phyloP scores from a whole-genome alignment of 1,140 invertebrate species.

The Pseudomyrmex cubaensis region DNA sequence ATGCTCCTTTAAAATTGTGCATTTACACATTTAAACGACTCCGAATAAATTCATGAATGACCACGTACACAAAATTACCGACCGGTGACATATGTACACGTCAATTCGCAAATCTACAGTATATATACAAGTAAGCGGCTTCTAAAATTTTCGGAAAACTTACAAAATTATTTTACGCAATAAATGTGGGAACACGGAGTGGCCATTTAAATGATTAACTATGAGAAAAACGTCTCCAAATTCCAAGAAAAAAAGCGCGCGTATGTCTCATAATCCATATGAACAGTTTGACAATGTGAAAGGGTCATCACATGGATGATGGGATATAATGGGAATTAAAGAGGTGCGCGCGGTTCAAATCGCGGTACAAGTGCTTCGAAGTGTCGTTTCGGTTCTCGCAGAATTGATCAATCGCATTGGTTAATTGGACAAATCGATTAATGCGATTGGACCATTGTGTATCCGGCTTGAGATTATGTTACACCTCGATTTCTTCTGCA shows the following conservation, averaged over 20 bases:
- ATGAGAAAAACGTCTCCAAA: slow-evolving; percentile 38
- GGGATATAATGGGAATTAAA: too few species aligned
- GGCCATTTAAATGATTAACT: slow-evolving; percentile 68
- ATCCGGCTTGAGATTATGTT: too few species aligned
- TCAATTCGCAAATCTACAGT: slow-evolving; percentile 42
- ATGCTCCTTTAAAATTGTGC: background rate
- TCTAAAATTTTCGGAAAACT: slow-evolving; percentile 36
- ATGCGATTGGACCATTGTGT: too few species aligned
- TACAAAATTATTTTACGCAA: slow-evolving; percentile 64
- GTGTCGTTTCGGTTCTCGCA: too few species aligned
- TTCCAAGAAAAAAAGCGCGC: slow-evolving; percentile 56
- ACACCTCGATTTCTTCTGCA: too few species aligned
- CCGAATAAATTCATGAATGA: slow-evolving; percentile 37
- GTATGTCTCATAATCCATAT: slow-evolving; percentile 20
- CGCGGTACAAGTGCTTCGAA: background rate
- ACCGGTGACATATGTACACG: slow-evolving; percentile 68
- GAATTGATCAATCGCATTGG: too few species aligned
- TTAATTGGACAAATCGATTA: background rate
- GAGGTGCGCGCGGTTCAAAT: background rate
- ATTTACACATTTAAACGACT: background rate
- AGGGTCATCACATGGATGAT: too few species aligned
- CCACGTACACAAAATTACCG: slow-evolving; percentile 75
- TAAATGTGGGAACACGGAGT: slow-evolving; percentile 62
- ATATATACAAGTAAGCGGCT: background rate
- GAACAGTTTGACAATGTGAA: background rate